phyloP scores from a whole-genome alignment of 1,140 invertebrate genomes.

The Amphibalanus amphitrite region DNA sequence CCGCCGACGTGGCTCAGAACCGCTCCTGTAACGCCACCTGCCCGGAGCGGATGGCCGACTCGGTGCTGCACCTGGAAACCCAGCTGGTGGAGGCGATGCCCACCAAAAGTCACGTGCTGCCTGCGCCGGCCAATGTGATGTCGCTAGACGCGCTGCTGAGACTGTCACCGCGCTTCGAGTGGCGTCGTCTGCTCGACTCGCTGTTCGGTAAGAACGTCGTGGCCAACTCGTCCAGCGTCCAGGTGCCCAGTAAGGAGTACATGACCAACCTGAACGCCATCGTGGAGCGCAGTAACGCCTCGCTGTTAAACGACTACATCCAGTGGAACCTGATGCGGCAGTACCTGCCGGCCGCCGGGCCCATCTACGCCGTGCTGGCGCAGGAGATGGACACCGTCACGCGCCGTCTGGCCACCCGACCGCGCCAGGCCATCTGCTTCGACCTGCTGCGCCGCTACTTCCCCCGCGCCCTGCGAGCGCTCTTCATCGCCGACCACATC shows the following conservation, averaged over 20 bases:
- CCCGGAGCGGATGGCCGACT: neutral
- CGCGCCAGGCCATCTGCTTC: neutral
- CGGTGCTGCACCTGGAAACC: neutral
- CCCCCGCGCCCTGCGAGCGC: neutral
- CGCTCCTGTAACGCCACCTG: neutral
- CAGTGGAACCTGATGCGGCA: neutral
- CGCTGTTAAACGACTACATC: neutral
- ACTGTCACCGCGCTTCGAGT: neutral
- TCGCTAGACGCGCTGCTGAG: neutral
- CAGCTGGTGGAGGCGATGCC: neutral
- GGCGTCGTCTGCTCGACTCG: neutral
- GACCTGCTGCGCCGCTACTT: neutral
- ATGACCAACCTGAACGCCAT: neutral
- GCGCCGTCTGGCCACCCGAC: neutral
- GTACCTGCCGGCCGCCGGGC: neutral
- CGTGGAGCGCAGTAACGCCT: neutral
- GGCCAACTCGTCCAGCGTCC: neutral
- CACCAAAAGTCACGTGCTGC: neutral
- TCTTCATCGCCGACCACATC: neutral
- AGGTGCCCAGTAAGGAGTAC: neutral
- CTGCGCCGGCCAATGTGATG: neutral
- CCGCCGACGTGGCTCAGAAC: neutral
- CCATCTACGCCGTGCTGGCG: neutral
- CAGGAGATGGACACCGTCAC: neutral
- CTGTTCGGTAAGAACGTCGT: neutral